These are phyloP conservation scores for Phyllostomus discolor DNA, from an alignment of 2,113 vertebrate genomes.

Conservation along the genomic window DNA sequence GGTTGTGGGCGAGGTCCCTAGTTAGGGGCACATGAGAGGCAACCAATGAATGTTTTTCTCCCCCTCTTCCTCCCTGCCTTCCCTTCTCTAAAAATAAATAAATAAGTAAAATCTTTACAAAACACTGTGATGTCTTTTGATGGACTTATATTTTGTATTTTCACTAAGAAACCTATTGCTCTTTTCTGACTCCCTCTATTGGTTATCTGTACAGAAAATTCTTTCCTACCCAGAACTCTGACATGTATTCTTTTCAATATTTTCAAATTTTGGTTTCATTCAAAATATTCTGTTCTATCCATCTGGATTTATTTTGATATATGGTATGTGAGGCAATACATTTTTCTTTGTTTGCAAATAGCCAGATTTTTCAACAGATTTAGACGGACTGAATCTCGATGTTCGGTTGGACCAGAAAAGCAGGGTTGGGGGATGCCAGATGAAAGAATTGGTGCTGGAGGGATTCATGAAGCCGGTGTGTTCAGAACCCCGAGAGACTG, in stretches of 20 bases:
- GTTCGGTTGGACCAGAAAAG: not conserved
- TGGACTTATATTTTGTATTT: not conserved
- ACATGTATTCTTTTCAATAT: conserved; percentile 11
- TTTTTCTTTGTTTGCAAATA: conserved; percentile 41
- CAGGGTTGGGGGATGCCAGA: not conserved
- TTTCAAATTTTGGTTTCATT: not conserved
- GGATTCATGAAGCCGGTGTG: not conserved
- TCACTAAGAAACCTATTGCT: not conserved
- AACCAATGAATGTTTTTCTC: no score
- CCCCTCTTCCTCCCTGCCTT: no score
- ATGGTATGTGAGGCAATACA: not conserved
- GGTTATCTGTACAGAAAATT: not conserved
- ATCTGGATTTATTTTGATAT: conserved; percentile 30
- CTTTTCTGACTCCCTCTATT: not conserved
- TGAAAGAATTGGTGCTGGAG: not conserved
- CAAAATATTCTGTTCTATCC: not conserved
- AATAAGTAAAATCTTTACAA: not conserved
- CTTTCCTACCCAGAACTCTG: not conserved
- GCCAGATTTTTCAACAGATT: conserved; percentile 42
- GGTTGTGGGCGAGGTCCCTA: no score
- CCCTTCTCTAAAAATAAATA: no score
- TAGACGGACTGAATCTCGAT: not conserved
- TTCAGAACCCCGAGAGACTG: not conserved
- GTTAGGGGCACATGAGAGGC: no score
- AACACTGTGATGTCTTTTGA: not conserved